A percentile compares a stretch with the other conserved stretches of the same genome.
Conservation (phyloP, 2,113 vertebrate genomes). For the Ceyx margarethae region DNA sequence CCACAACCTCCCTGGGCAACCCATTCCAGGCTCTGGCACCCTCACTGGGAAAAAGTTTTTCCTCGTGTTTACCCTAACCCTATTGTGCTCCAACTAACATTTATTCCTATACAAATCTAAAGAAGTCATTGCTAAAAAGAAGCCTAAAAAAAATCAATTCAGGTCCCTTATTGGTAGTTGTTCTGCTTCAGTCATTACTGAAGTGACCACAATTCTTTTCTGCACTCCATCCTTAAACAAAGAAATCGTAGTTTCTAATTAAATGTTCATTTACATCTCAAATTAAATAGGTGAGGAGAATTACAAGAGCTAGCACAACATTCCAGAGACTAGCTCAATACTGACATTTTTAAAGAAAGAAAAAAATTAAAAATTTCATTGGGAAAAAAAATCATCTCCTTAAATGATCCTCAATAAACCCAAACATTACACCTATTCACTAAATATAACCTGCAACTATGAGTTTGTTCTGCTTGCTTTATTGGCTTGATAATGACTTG, state of each 20-base stretch:
- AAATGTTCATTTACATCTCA: not conserved
- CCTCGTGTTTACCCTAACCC: too few relatives aligned
- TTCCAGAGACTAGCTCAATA: not conserved
- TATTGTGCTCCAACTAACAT: not conserved
- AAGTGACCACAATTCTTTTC: not conserved
- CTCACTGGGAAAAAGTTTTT: too few relatives aligned
- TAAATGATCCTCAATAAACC: not conserved
- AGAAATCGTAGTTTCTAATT: not conserved
- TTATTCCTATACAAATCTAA: not conserved
- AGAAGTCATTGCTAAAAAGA: not conserved
- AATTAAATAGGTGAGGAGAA: not conserved
- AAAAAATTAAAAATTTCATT: not conserved
- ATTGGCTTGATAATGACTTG: not conserved
- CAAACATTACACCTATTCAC: not conserved
- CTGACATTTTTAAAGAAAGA: not conserved
- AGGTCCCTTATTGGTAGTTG: not conserved
- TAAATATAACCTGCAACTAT: not conserved
- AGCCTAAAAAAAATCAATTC: not conserved
- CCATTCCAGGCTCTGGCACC: too few relatives aligned
- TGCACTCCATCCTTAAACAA: not conserved
- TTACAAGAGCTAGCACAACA: not conserved
- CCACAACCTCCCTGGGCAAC: too few relatives aligned
- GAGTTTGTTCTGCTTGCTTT: not conserved
- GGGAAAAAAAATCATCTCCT: not conserved
- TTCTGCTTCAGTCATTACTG: not conserved